Percentiles rank a stretch among this genome's conserved stretches.
These are phyloP conservation scores for Silurus glanis DNA, from an alignment of 2,113 vertebrate genomes.

Conservation along the genomic window DNA sequence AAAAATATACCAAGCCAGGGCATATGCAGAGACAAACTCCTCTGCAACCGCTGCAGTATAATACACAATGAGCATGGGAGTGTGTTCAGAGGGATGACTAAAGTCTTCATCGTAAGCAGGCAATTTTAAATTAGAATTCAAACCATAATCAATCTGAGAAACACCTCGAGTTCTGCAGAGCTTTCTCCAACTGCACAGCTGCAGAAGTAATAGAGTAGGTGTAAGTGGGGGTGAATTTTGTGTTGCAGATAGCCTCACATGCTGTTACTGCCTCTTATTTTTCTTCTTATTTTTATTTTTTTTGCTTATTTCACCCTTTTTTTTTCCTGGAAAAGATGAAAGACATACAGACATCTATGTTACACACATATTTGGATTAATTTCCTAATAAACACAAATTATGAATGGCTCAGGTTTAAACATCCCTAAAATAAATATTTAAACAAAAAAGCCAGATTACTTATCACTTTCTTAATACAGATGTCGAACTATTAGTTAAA, in stretches of 20 bases:
- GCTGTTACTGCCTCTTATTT: not conserved
- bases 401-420: constrained; percentile 56
- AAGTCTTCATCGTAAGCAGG: not conserved
- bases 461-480: not conserved
- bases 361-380: constrained; percentile 47
- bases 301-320: not conserved
- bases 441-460: constrained; percentile 39
- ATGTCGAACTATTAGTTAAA: not conserved
- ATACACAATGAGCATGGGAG: not conserved
- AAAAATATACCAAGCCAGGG: not conserved
- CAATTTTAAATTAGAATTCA: not conserved
- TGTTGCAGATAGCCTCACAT: not conserved
- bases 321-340: not conserved
- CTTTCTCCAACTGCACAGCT: not conserved
- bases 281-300: no score
- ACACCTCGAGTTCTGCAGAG: not conserved
- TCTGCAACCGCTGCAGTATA: not conserved
- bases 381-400: constrained; percentile 65
- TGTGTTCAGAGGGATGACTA: not conserved
- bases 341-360: constrained; percentile 4
- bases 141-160: not conserved
- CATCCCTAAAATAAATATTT: constrained; percentile 64
- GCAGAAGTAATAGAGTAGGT: constrained; percentile 7
- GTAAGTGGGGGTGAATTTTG: constrained; percentile 2
- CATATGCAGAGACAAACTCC: not conserved